Evolutionary conservation across 2,113 vertebrate genomes (phyloP).

Genomic region (Pelodiscus sinensis): DNA sequence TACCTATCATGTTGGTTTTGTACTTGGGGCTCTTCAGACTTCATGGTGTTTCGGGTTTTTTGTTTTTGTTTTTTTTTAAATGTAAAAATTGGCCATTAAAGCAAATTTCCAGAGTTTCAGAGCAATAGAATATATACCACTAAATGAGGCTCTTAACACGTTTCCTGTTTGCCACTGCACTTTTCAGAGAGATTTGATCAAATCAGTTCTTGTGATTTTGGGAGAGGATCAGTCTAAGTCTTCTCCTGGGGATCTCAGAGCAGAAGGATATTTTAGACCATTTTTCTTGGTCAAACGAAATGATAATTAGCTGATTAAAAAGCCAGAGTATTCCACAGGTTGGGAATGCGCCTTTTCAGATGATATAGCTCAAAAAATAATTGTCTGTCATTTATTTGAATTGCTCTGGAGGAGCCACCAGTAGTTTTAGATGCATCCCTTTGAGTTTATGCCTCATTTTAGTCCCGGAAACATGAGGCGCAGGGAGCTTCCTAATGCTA

Average conservation of each 20-base stretch:
- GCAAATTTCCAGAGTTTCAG: background rate
- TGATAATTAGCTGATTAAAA: background rate
- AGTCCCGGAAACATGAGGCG: background rate
- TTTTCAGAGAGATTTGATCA: background rate
- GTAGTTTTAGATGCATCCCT: conserved; percentile 5
- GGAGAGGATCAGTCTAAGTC: background rate
- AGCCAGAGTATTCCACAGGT: background rate
- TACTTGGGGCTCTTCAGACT: background rate
- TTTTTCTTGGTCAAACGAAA: background rate
- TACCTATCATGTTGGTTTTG: background rate
- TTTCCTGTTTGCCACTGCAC: background rate
- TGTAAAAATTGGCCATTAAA: background rate
- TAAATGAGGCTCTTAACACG: background rate
- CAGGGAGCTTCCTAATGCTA: background rate
- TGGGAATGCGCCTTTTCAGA: background rate
- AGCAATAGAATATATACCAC: background rate
- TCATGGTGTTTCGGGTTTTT: too few relatives aligned
- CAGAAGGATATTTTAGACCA: background rate
- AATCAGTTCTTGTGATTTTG: background rate
- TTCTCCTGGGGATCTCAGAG: conserved; percentile 20
- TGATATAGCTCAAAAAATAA: background rate
- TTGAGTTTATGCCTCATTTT: conserved; percentile 24
- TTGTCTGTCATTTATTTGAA: conserved; percentile 1
- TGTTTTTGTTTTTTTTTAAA: background rate
- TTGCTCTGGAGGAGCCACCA: background rate